These are phyloP conservation scores for Crocodylus rhombifer DNA, from an alignment of 2,797 vertebrate genomes.

Conservation along the genomic window DNA sequence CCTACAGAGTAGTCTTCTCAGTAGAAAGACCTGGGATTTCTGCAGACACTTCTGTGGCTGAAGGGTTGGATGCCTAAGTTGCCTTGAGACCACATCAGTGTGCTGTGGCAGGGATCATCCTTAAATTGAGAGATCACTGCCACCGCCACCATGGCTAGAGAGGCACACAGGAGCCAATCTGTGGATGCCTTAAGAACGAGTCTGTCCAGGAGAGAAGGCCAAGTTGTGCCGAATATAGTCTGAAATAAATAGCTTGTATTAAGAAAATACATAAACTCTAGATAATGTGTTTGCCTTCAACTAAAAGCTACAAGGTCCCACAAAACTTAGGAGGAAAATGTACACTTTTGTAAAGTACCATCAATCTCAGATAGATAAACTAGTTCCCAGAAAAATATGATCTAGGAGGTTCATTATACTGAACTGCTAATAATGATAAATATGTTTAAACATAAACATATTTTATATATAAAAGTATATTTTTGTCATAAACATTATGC, in stretches of 20 bases:
- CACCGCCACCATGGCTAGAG: too few relatives aligned
- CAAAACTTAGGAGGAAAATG: too few relatives aligned
- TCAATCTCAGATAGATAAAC: not conserved
- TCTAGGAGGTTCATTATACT: not conserved
- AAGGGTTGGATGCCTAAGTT: too few relatives aligned
- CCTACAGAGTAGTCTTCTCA: too few relatives aligned
- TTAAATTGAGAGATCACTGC: too few relatives aligned
- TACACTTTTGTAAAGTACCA: too few relatives aligned
- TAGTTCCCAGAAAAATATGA: not conserved
- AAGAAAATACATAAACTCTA: not conserved
- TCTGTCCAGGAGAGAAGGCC: not conserved
- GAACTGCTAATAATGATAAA: accelerated
- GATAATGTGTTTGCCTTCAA: not conserved
- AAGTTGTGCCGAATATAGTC: not conserved
- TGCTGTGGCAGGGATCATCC: too few relatives aligned
- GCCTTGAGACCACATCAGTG: too few relatives aligned
- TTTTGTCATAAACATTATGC: not conserved
- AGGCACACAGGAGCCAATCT: too few relatives aligned
- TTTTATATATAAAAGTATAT: not conserved
- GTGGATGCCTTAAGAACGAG: too few relatives aligned
- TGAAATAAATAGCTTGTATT: not conserved
- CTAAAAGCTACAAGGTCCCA: accelerated
- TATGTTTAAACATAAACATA: not conserved
- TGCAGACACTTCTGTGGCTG: too few relatives aligned
- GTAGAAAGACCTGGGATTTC: too few relatives aligned